These are phyloP conservation scores for Corynorhinus townsendii DNA, from an alignment of 2,113 vertebrate species.

Conservation along the genomic window DNA sequence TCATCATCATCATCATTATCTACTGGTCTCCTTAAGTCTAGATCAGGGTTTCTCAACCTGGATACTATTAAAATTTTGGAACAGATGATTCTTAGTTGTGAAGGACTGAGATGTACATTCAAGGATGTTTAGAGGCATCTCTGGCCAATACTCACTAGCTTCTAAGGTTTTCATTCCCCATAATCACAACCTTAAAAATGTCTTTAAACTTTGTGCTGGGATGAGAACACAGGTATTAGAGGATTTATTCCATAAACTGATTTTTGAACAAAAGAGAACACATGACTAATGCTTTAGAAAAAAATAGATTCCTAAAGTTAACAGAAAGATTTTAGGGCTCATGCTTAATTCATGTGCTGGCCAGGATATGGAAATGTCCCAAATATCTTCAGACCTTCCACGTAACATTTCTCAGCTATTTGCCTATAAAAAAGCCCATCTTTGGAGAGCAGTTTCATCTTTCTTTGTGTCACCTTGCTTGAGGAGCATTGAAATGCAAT, in stretches of 20 bases:
- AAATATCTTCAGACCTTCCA: not conserved
- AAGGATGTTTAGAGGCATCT: not conserved
- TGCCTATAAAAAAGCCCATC: not conserved
- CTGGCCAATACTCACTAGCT: not conserved
- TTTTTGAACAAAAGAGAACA: not conserved
- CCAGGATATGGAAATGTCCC: not conserved
- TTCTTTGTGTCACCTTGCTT: slow-evolving; percentile 59
- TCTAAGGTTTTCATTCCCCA: fast-evolving
- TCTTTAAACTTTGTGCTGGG: not conserved
- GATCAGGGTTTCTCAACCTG: not conserved
- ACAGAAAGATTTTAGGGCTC: not conserved
- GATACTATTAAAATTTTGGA: not conserved
- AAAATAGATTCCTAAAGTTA: not conserved
- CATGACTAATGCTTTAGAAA: not conserved
- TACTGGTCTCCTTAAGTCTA: not conserved
- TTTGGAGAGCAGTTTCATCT: slow-evolving; percentile 23
- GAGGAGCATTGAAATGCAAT: slow-evolving; percentile 49
- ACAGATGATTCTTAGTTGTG: not conserved
- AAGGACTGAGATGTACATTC: not conserved
- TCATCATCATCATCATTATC: not conserved
- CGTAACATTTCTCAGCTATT: not conserved
- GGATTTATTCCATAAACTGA: not conserved
- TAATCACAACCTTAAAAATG: not conserved
- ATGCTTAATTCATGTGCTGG: not conserved
- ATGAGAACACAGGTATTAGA: not conserved